These are phyloP conservation scores for Falco berigora DNA, from an alignment of 2,797 vertebrate species.

Conservation along the genomic window DNA sequence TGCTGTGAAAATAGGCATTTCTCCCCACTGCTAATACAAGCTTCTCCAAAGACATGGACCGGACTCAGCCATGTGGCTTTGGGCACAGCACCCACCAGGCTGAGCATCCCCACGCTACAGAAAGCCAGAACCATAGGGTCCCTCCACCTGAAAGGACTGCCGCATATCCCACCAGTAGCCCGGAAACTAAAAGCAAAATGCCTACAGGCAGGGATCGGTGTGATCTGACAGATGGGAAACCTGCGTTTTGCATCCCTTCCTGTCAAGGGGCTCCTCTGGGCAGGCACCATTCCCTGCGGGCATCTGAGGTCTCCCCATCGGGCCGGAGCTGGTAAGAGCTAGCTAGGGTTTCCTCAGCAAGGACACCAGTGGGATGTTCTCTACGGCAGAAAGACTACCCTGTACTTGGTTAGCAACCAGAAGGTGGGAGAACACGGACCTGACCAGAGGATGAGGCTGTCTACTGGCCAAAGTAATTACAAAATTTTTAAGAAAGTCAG, in stretches of 20 bases:
- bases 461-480: background rate
- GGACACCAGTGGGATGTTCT: background rate
- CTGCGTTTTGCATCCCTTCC: background rate
- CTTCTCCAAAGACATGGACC: background rate
- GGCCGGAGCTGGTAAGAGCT: background rate
- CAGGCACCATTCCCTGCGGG: background rate
- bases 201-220: background rate
- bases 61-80: background rate
- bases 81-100: background rate
- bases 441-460: background rate
- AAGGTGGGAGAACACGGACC: background rate
- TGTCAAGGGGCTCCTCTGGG: background rate
- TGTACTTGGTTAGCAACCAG: background rate
- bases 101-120: background rate
- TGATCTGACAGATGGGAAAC: background rate
- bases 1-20: background rate
- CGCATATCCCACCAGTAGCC: accelerated
- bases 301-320: no score
- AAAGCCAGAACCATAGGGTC: background rate
- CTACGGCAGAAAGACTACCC: background rate
- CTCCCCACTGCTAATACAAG: accelerated
- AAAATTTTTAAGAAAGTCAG: background rate
- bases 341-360: background rate
- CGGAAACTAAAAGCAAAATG: background rate
- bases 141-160: background rate